A percentile compares a stretch with the other conserved stretches of the same genome.
These are phyloP conservation scores for Podarcis lilfordi DNA, from an alignment of 2,797 vertebrate species.

Conservation along the genomic window DNA sequence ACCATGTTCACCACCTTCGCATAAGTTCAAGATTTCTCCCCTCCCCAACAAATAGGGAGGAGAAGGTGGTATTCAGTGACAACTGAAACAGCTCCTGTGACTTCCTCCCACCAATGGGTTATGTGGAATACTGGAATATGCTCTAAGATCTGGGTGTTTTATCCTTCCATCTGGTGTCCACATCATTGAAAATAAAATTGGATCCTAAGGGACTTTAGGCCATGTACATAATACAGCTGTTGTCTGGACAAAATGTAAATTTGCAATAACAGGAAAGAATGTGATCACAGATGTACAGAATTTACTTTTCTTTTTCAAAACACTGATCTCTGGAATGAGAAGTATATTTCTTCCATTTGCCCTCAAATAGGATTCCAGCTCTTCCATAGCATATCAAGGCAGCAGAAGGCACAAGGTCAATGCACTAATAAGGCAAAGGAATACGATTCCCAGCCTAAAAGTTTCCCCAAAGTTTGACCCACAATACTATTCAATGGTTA, in stretches of 20 bases:
- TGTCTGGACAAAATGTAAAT: background rate
- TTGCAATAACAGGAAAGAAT: background rate
- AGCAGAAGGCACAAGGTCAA: slow-evolving; percentile 75
- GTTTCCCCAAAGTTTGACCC: slow-evolving; percentile 39
- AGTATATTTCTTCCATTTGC: background rate
- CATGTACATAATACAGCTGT: background rate
- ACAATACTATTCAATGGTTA: slow-evolving; percentile 52
- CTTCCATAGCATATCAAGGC: slow-evolving; percentile 47
- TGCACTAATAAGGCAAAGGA: slow-evolving; percentile 44
- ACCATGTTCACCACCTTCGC: background rate
- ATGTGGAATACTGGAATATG: background rate
- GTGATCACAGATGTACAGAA: rapidly evolving
- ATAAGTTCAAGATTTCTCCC: background rate
- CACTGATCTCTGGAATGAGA: background rate
- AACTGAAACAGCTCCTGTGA: background rate
- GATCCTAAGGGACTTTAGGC: background rate
- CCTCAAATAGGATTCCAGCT: background rate
- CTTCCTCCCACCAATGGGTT: background rate
- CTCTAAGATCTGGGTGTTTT: background rate
- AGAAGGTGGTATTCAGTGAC: background rate
- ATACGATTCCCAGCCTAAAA: slow-evolving; percentile 30
- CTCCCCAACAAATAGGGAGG: background rate
- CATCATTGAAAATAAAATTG: background rate
- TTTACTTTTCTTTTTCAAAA: background rate
- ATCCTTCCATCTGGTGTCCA: background rate